Base-by-base conservation (phyloP, 2,888 invertebrate genomes). In the Drosophila macrospina region DNA sequence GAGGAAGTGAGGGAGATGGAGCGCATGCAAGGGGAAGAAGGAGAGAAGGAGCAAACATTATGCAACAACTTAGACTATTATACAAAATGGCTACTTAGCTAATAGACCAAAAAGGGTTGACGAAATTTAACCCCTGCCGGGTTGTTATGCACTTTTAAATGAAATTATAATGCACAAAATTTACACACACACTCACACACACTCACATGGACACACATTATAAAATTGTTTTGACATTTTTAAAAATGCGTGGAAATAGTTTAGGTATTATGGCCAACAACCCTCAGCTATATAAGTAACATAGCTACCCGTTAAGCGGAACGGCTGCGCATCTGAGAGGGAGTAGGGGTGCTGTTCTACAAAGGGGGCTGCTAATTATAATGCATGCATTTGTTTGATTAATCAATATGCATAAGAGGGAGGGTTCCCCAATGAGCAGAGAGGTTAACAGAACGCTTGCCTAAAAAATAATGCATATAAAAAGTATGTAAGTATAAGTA, bases 1-100 rank as follows among this genome's bases (percentile, higher is more conserved):
- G 20, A 2, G 36, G 34, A 24, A 20, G 30, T 16, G 5, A 41
- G 20, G 5, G 8, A 37, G 42, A 28, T 15, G 8, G 36, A 20
- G 4, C 26, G 34, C 4, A 11, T 0, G 28, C 13, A 24, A 5
- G n/a, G 20, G 20, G 20, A 20, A 1, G 20, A 16, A 11, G 32
- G 54, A 7, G 63, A 26, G 70, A 37, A 36, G 70, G 34, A 13
- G 47, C 5, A 26, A 52, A 51, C 42, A 79, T 79, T 87, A 85
- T 87, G 86, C 86, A 87, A 87, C 75, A 77, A 71, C 71, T 54
- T 44, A 47, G 57, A 59, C 44, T 87, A 73, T 66, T 60, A 63
- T 67, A 77, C 89, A 90, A 90, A 90, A 90, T 90, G 90, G 90
- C 91, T 84, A 85, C 89, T 83, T 85, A 86, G 75, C 74, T 78